A percentile compares a stretch with the other conserved stretches of the same genome.
Conservation (phyloP, 64 coral and sea anemone genomes). For the Stichodactyla mertensii region DNA sequence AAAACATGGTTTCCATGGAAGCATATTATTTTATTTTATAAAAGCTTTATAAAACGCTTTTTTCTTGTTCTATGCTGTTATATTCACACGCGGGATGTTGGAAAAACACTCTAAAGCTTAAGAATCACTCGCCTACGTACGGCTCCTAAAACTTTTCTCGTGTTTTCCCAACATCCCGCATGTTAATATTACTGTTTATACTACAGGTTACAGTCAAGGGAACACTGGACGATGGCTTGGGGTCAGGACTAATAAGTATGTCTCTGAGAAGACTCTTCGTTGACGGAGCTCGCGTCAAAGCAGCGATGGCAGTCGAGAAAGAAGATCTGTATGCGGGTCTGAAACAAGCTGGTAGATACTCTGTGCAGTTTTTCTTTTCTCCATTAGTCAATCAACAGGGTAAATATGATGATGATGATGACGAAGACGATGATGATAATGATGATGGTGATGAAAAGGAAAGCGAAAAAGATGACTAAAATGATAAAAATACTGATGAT, state of each 20-base stretch:
- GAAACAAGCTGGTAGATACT: constrained; percentile 49
- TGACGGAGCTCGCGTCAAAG: constrained; percentile 38
- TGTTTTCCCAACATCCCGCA: too few species aligned
- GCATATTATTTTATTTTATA: too few species aligned
- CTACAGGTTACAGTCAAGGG: constrained; percentile 49
- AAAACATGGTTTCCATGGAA: too few species aligned
- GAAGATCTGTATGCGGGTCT: constrained; percentile 49
- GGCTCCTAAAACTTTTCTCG: too few species aligned
- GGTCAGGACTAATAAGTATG: constrained; percentile 18
- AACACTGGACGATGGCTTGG: constrained; percentile 39
- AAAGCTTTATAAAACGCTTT: too few species aligned
- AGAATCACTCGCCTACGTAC: too few species aligned
- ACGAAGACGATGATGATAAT: not conserved
- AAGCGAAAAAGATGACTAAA: not conserved
- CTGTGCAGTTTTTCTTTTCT: constrained; percentile 66
- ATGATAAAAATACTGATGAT: not conserved
- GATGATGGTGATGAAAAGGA: not conserved
- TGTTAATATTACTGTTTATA: not conserved
- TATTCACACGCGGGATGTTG: too few species aligned
- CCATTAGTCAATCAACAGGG: constrained; percentile 40
- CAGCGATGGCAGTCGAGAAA: constrained; percentile 30
- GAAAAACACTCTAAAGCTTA: too few species aligned
- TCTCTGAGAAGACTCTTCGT: constrained; percentile 39
- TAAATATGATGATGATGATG: not conserved
- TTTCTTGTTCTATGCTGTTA: too few species aligned